Conservation (phyloP, 2,113 vertebrate species). For the Dasypus novemcinctus region DNA sequence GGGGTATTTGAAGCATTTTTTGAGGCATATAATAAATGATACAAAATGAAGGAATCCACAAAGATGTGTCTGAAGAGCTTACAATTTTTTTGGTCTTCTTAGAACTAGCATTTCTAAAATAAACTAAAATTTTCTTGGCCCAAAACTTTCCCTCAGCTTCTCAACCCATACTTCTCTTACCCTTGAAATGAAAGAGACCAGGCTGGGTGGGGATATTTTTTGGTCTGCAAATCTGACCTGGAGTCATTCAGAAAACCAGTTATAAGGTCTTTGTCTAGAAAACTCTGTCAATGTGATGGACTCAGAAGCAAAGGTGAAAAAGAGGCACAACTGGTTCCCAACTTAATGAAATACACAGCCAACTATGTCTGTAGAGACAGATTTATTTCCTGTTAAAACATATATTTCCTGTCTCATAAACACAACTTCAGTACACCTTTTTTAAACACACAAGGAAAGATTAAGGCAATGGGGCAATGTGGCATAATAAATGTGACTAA, state of each 20-base stretch:
- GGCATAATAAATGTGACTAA: background rate
- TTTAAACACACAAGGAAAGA: conserved; percentile 16
- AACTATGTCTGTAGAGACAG: conserved; percentile 24
- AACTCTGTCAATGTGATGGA: background rate
- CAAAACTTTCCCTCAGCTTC: background rate
- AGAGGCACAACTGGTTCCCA: background rate
- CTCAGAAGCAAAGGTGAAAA: conserved; percentile 15
- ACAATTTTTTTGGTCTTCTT: background rate
- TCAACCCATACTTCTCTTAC: background rate
- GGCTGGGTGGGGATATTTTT: background rate
- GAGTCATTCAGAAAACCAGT: conserved; percentile 26
- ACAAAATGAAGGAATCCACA: background rate
- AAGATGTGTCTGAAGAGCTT: background rate
- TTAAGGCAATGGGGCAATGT: background rate
- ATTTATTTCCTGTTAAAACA: conserved; percentile 66
- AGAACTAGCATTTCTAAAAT: background rate
- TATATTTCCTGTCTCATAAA: conserved; percentile 63
- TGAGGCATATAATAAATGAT: background rate
- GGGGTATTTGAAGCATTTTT: background rate
- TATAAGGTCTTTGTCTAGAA: background rate
- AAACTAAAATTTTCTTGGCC: background rate
- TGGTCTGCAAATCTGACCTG: conserved; percentile 31
- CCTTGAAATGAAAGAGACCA: background rate
- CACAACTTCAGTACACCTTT: conserved; percentile 44
- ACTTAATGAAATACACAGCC: conserved; percentile 51